Conservation (phyloP, 2,113 vertebrate genomes). For the Hippolais icterina region DNA sequence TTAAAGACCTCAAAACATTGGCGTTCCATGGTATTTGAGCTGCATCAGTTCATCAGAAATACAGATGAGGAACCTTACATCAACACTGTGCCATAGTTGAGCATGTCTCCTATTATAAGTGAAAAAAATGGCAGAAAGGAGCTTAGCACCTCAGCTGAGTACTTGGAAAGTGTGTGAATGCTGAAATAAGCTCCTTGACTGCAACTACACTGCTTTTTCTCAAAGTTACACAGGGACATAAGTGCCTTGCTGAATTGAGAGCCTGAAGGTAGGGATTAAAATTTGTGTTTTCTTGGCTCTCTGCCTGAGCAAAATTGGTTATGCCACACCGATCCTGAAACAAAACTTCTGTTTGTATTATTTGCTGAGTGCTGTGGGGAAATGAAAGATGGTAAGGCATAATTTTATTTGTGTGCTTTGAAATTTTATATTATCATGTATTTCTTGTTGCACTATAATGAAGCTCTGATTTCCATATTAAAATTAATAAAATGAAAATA, state of each 20-base stretch:
- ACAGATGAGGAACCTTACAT: neutral
- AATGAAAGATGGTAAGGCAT: conserved; percentile 56
- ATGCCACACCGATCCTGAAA: conserved; percentile 47
- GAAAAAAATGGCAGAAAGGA: neutral
- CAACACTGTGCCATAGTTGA: neutral
- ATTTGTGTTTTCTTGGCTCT: conserved; percentile 50
- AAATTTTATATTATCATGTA: conserved; percentile 40
- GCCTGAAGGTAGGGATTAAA: conserved; percentile 43
- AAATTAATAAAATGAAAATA: conserved; percentile 65
- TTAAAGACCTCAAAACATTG: neutral
- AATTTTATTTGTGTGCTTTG: conserved; percentile 54
- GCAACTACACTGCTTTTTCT: neutral
- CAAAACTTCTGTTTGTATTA: conserved; percentile 44
- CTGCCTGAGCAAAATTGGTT: conserved; percentile 51
- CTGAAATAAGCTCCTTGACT: conserved; percentile 5
- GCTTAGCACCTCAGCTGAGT: neutral
- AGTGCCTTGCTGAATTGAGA: conserved; percentile 28
- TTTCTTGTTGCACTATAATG: conserved; percentile 36
- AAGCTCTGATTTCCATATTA: conserved; percentile 55
- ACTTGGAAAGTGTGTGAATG: neutral
- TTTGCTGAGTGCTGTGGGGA: conserved; percentile 46
- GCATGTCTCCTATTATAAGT: neutral
- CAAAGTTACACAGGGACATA: neutral
- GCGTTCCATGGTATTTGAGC: neutral
- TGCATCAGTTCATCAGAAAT: neutral